These are phyloP conservation scores for Notoglanidium macrostoma DNA, from an alignment of 2,797 vertebrate species.

Conservation along the genomic window DNA sequence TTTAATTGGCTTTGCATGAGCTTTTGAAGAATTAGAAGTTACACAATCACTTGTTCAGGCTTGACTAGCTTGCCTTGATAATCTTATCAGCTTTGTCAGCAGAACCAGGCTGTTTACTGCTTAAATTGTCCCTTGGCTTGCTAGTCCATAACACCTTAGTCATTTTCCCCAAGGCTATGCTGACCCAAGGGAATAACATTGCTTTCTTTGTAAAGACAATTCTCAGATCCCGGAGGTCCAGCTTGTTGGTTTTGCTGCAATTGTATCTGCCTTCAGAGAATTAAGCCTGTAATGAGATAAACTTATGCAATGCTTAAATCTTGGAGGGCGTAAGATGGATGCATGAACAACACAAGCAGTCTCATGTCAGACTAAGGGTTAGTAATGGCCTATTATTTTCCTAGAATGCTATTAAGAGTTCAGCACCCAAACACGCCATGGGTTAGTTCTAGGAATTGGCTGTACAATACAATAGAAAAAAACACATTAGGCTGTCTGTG, in stretches of 20 bases:
- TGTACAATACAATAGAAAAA: slow-evolving; percentile 13
- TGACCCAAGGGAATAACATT: slow-evolving; percentile 1
- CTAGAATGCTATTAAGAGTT: neutral
- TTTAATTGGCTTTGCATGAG: slow-evolving; percentile 22
- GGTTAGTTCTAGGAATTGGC: slow-evolving; percentile 11
- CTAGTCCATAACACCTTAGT: slow-evolving; percentile 20
- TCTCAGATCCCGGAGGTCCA: slow-evolving; percentile 45
- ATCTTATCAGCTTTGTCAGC: slow-evolving; percentile 22
- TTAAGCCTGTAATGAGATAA: neutral
- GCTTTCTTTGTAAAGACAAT: slow-evolving; percentile 17
- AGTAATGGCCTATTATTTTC: neutral
- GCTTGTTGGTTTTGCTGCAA: slow-evolving; percentile 44
- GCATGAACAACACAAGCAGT: neutral
- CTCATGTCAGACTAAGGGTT: neutral
- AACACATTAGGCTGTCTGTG: slow-evolving; percentile 31
- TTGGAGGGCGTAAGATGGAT: neutral
- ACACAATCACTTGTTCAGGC: slow-evolving; percentile 19
- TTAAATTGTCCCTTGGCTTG: slow-evolving; percentile 24
- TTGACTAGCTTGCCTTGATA: slow-evolving; percentile 15
- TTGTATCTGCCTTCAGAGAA: slow-evolving; percentile 1
- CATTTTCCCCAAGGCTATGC: slow-evolving; percentile 19
- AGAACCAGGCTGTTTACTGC: slow-evolving; percentile 34
- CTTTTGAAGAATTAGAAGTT: slow-evolving; percentile 20
- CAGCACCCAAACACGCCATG: neutral
- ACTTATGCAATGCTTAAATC: slow-evolving; percentile 1